A percentile compares a stretch with the other conserved stretches of the same genome.
phyloP scores from a whole-genome alignment of 2,888 invertebrate genomes.

The Chloroclystis v-ata region DNA sequence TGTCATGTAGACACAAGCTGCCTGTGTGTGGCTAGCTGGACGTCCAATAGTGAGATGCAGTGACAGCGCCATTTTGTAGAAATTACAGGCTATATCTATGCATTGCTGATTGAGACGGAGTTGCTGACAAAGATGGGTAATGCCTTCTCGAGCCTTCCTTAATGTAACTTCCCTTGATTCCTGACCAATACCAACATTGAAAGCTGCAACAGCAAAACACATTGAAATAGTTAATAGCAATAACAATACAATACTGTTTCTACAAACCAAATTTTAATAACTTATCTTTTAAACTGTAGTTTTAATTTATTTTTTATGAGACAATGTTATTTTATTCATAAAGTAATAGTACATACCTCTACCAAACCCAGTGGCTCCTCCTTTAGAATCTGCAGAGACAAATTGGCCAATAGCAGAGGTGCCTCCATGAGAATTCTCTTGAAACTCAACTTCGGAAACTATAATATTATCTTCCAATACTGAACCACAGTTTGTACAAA shows the following conservation, averaged over 20 bases:
- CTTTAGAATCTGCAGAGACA: conserved; percentile 92
- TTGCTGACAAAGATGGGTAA: conserved; percentile 91
- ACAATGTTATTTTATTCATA: not conserved
- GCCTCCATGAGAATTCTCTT: conserved; percentile 93
- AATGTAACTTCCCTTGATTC: conserved; percentile 96
- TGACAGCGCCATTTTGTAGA: conserved; percentile 93
- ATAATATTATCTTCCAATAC: conserved; percentile 98
- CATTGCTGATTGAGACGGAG: conserved; percentile 93
- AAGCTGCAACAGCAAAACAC: conserved; percentile 80
- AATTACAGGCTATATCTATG: conserved; percentile 94
- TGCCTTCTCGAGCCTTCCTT: conserved; percentile 90
- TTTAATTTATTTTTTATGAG: not conserved
- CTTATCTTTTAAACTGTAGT: no score
- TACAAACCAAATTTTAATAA: no score
- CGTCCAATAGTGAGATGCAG: conserved; percentile 93
- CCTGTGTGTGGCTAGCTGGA: conserved; percentile 92
- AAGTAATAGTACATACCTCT: conserved; percentile 66
- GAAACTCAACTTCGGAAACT: conserved; percentile 97
- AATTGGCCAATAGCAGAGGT: conserved; percentile 94
- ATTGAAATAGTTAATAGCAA: no score
- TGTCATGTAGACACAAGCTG: conserved; percentile 98
- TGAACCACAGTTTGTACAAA: conserved; percentile 97
- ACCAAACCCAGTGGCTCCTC: conserved; percentile 89
- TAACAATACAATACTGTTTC: no score
- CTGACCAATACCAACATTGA: conserved; percentile 87